These are phyloP conservation scores for Microcebus griseorufus DNA, from an alignment of 2,113 vertebrate genomes.

Conservation along the genomic window DNA sequence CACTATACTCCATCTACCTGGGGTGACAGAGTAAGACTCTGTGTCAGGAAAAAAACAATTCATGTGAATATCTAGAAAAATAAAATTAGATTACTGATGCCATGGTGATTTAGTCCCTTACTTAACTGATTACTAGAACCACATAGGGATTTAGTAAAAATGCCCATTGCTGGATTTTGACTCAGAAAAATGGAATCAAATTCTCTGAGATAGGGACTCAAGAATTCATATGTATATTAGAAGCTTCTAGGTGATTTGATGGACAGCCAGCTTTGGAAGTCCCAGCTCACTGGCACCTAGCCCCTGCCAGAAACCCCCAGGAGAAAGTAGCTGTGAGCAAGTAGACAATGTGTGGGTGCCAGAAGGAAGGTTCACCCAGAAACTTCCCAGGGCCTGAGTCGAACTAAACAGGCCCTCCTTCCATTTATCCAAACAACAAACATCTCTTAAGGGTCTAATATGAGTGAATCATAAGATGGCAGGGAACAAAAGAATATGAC, in stretches of 20 bases:
- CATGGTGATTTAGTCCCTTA: not conserved
- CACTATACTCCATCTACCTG: no score
- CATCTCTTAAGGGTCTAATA: not conserved
- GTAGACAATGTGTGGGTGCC: not conserved
- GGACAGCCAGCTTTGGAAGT: not conserved
- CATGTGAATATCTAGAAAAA: constrained; percentile 15
- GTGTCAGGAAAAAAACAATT: no score
- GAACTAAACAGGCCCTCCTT: not conserved
- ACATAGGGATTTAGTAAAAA: not conserved
- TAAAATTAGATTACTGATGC: not conserved
- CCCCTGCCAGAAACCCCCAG: not conserved
- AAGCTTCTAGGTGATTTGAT: not conserved
- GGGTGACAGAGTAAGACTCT: no score
- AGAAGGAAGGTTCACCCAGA: not conserved
- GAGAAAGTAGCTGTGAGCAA: not conserved
- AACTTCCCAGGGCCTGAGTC: not conserved
- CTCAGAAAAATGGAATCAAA: not conserved
- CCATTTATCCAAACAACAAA: not conserved
- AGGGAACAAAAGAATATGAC: not conserved
- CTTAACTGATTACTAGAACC: not conserved
- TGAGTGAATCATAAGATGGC: not conserved
- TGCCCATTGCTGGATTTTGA: not conserved
- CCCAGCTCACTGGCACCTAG: not conserved
- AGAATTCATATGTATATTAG: not conserved
- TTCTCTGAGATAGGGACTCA: not conserved